Percentiles rank a stretch among this genome's conserved stretches.
These are phyloP conservation scores for Zaprionus vittiger DNA, from an alignment of 1,140 invertebrate species.

Conservation along the genomic window DNA sequence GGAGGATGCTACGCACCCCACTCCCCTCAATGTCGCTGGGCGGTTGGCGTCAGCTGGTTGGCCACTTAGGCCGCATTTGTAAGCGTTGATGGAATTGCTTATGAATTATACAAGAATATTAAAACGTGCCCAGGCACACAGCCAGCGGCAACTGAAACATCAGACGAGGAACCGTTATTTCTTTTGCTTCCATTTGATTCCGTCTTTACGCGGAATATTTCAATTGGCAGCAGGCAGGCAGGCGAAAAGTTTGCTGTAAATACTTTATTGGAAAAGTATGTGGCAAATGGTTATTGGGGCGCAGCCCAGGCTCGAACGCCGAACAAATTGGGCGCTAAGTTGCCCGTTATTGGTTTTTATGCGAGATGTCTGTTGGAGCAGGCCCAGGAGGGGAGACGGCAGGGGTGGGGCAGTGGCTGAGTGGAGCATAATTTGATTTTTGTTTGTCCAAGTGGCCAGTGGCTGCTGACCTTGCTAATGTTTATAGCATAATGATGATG, in stretches of 20 bases:
- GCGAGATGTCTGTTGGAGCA: conserved; percentile 30
- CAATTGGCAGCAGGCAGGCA: conserved; percentile 55
- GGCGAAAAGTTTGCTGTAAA: conserved; percentile 58
- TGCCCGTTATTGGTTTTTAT: conserved; percentile 75
- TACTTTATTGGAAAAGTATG: conserved; percentile 83
- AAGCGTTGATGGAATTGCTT: conserved; percentile 83
- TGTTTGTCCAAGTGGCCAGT: conserved; percentile 46
- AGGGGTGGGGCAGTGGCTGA: not conserved
- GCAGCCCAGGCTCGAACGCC: conserved; percentile 36
- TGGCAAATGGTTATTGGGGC: conserved; percentile 77
- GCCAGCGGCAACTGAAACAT: conserved; percentile 7
- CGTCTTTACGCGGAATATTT: conserved; percentile 58
- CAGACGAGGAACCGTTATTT: conserved; percentile 9
- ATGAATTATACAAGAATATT: conserved; percentile 84
- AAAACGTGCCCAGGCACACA: conserved; percentile 66
- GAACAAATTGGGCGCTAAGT: conserved; percentile 81
- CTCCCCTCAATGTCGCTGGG: not conserved
- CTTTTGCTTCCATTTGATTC: conserved; percentile 47
- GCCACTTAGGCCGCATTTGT: conserved; percentile 81
- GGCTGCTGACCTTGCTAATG: conserved; percentile 59
- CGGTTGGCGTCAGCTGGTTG: conserved; percentile 78
- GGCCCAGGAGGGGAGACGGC: no score
- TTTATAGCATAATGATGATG: conserved; percentile 63
- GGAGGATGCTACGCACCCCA: not conserved
- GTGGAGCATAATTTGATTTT: conserved; percentile 62